phyloP scores from a whole-genome alignment of 2,113 vertebrate genomes.

The Centropristis striata region DNA sequence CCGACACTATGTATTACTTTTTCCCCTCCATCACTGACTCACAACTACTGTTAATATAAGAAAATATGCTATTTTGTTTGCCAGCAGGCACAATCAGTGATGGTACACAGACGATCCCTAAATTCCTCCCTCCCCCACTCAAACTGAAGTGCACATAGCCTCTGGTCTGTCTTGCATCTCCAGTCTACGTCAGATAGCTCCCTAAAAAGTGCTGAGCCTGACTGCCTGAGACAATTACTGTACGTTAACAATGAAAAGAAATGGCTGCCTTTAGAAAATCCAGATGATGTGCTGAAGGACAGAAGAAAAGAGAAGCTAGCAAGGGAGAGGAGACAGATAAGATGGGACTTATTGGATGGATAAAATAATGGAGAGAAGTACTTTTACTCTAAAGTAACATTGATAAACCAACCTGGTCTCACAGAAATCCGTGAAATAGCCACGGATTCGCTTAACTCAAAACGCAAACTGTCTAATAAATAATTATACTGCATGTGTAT shows the following conservation, averaged over 20 bases:
- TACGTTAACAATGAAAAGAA: slow-evolving; percentile 63
- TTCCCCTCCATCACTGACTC: slow-evolving; percentile 33
- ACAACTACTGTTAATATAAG: slow-evolving; percentile 48
- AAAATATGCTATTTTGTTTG: slow-evolving; percentile 59
- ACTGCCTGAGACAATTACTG: slow-evolving; percentile 63
- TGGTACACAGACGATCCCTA: slow-evolving; percentile 46
- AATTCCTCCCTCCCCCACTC: slow-evolving; percentile 20
- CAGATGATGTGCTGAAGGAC: slow-evolving; percentile 32
- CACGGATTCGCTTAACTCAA: too few relatives aligned
- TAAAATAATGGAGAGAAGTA: slow-evolving; percentile 23
- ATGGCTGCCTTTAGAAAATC: slow-evolving; percentile 47
- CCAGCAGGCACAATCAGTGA: slow-evolving; percentile 57
- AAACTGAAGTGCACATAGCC: slow-evolving; percentile 51
- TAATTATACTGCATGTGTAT: too few relatives aligned
- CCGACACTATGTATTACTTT: slow-evolving; percentile 23
- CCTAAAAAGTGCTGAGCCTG: slow-evolving; percentile 67
- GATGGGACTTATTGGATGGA: slow-evolving; percentile 11
- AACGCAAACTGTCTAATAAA: too few relatives aligned
- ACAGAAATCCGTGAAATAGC: too few relatives aligned
- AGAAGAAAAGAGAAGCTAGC: slow-evolving; percentile 9
- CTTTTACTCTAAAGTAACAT: not conserved
- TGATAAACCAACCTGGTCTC: too few relatives aligned
- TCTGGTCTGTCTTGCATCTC: slow-evolving; percentile 42
- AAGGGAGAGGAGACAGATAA: slow-evolving; percentile 28
- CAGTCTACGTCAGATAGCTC: slow-evolving; percentile 47